Percentiles rank a stretch among this genome's conserved stretches.
phyloP scores from a whole-genome alignment of 2,113 vertebrate genomes.

The Aix galericulata region DNA sequence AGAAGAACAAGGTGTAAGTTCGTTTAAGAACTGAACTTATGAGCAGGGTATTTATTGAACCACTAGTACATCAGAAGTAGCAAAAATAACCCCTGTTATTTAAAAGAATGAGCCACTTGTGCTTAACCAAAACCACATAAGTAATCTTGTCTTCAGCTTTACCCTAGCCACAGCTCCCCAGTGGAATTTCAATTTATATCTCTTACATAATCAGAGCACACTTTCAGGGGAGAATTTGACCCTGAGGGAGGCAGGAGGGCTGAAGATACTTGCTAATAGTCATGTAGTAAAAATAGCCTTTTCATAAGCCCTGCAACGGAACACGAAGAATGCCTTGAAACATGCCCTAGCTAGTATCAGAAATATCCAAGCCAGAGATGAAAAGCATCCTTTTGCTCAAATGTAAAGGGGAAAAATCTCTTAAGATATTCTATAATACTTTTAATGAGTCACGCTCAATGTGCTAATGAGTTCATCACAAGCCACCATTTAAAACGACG shows the following conservation, averaged over 20 bases:
- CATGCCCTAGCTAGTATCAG: background rate
- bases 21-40: background rate
- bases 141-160: slow-evolving; percentile 6
- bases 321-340: background rate
- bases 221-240: background rate
- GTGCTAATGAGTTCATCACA: background rate
- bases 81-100: slow-evolving; percentile 2
- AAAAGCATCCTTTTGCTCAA: slow-evolving; percentile 17
- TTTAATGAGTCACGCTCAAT: background rate
- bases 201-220: slow-evolving; percentile 11
- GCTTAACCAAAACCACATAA: background rate
- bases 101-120: background rate
- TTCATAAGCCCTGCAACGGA: slow-evolving; percentile 7
- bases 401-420: background rate
- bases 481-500: background rate
- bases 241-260: background rate
- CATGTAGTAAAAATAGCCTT: slow-evolving; percentile 30
- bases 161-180: background rate
- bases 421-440: background rate
- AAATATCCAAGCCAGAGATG: background rate
- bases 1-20: background rate
- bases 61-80: background rate
- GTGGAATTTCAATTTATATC: background rate
- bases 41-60: background rate
- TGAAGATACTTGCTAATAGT: background rate